These are phyloP conservation scores for Alces alces DNA, from an alignment of 2,113 vertebrate species.

Conservation along the genomic window DNA sequence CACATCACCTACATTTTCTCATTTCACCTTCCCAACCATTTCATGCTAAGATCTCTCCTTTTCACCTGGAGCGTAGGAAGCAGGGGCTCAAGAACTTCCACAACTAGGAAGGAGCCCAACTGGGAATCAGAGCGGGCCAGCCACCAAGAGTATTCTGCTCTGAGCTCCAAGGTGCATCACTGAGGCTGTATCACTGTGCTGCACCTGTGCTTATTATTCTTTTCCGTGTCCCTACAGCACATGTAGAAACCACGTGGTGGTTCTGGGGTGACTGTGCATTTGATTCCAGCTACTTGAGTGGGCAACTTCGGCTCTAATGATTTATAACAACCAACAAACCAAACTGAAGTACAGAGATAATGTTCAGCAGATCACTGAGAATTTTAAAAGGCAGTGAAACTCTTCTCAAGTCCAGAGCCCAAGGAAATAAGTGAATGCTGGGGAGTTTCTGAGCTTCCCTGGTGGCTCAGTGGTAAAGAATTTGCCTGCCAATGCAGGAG, in stretches of 20 bases:
- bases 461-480: not conserved
- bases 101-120: not conserved
- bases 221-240: not conserved
- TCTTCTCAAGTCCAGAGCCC: constrained; percentile 1
- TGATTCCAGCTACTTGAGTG: not conserved
- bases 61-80: not conserved
- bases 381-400: constrained; percentile 11
- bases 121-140: not conserved
- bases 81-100: not conserved
- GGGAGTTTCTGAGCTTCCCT: not conserved
- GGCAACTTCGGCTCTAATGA: not conserved
- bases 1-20: constrained; percentile 22
- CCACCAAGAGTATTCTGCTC: not conserved
- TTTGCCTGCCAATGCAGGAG: not conserved
- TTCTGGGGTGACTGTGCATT: not conserved
- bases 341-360: not conserved
- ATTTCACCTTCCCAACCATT: not conserved
- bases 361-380: not conserved
- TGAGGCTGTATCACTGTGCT: not conserved
- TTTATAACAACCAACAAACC: not conserved
- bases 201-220: not conserved
- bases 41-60: not conserved
- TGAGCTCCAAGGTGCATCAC: not conserved
- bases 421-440: not conserved
- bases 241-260: not conserved